Evolutionary conservation across 2,113 vertebrate genomes (phyloP).

Genomic region (Lamprotornis superbus): DNA sequence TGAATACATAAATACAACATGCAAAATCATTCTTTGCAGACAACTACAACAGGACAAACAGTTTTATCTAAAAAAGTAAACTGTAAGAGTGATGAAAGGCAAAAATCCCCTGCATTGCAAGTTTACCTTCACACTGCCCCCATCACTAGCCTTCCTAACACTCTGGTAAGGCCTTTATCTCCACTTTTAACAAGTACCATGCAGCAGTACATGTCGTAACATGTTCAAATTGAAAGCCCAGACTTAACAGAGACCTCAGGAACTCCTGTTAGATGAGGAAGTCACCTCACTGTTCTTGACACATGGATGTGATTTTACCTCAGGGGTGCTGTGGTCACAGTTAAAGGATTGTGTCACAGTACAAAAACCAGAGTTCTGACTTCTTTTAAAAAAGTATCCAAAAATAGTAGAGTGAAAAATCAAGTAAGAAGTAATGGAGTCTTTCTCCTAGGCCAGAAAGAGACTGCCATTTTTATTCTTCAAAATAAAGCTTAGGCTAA

Average conservation of each 20-base stretch:
- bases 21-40: not conserved
- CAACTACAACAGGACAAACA: not conserved
- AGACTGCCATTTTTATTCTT: constrained; percentile 32
- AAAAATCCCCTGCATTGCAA: not conserved
- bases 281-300: not conserved
- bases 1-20: not conserved
- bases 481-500: constrained; percentile 11
- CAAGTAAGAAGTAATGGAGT: not conserved
- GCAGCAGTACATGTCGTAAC: not conserved
- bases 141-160: not conserved
- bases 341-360: not conserved
- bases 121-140: not conserved
- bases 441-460: not conserved
- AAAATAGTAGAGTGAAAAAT: not conserved
- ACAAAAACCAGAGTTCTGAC: not conserved
- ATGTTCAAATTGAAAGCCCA: not conserved
- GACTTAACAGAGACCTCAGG: not conserved
- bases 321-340: constrained; percentile 3
- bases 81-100: not conserved
- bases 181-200: not conserved
- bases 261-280: not conserved
- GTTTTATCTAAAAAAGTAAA: not conserved
- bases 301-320: not conserved
- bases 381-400: not conserved
- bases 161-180: not conserved